These are phyloP conservation scores for Ceriagrion tenellum DNA, from an alignment of 2,888 invertebrate species.

Conservation along the genomic window DNA sequence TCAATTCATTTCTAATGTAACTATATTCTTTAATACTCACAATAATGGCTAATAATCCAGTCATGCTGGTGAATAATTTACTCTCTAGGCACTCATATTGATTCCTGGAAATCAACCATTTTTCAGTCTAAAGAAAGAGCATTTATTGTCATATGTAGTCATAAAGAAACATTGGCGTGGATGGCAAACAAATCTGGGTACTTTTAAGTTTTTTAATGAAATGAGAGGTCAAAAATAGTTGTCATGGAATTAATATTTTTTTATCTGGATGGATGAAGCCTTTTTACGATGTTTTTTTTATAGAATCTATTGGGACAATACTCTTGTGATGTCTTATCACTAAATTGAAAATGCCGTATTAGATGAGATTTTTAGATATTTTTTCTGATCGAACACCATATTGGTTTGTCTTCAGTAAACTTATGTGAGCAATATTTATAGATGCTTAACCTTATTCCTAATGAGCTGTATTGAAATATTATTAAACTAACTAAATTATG, in stretches of 20 bases:
- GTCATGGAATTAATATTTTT: constrained; percentile 42
- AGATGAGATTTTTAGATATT: constrained; percentile 42
- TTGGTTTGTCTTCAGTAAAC: constrained; percentile 41
- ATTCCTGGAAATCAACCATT: neutral
- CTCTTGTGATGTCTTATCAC: constrained; percentile 54
- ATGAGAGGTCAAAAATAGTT: neutral
- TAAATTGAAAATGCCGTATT: constrained; percentile 19
- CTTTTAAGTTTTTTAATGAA: neutral
- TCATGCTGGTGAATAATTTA: neutral
- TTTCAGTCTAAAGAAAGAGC: neutral
- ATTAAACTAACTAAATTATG: constrained; percentile 54
- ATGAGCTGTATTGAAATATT: constrained; percentile 54
- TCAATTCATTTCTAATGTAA: neutral
- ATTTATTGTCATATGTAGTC: neutral
- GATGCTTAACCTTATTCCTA: constrained; percentile 11
- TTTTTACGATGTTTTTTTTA: constrained; percentile 32
- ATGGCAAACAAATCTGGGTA: neutral
- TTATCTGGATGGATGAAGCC: constrained; percentile 31
- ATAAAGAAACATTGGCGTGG: neutral
- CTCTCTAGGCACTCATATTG: too few species aligned
- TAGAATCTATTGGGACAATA: constrained; percentile 45
- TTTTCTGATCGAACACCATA: constrained; percentile 30
- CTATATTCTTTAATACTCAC: neutral
- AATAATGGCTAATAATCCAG: neutral
- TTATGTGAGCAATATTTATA: constrained; percentile 46